Evolutionary conservation across 2,113 vertebrate species (phyloP).

Genomic region (Thermophis baileyi): DNA sequence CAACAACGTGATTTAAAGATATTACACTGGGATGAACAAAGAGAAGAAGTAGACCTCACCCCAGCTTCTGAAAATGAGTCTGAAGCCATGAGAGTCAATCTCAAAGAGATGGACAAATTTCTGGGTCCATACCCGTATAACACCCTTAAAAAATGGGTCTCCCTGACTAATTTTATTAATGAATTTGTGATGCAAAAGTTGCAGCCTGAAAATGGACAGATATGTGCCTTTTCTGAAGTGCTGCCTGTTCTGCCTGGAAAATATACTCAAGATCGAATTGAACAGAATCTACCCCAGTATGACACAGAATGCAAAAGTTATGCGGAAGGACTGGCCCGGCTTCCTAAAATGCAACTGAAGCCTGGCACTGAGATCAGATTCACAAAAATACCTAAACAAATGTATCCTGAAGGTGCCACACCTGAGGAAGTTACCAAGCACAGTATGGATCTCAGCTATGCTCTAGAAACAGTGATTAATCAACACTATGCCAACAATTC

Average conservation of each 20-base stretch:
- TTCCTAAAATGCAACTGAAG: conserved; percentile 84
- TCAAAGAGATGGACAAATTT: conserved; percentile 83
- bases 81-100: conserved; percentile 70
- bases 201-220: conserved; percentile 81
- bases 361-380: conserved; percentile 89
- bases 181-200: conserved; percentile 71
- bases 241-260: conserved; percentile 77
- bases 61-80: conserved; percentile 74
- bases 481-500: conserved; percentile 73
- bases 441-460: conserved; percentile 90
- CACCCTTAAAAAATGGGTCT: conserved; percentile 88
- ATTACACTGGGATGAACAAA: conserved; percentile 78
- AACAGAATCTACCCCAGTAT: conserved; percentile 76
- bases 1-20: conserved; percentile 76
- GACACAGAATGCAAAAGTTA: conserved; percentile 85
- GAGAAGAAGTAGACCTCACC: conserved; percentile 78
- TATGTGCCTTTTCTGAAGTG: conserved; percentile 88
- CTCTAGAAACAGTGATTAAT: conserved; percentile 78
- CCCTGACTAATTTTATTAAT: conserved; percentile 81
- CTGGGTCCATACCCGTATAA: conserved; percentile 90
- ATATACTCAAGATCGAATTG: conserved; percentile 77
- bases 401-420: conserved; percentile 83
- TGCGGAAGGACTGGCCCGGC: conserved; percentile 85
- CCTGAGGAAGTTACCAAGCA: conserved; percentile 90
- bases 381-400: conserved; percentile 81